phyloP scores from a whole-genome alignment of 2,797 vertebrate genomes.

The Gephyroberyx darwinii region DNA sequence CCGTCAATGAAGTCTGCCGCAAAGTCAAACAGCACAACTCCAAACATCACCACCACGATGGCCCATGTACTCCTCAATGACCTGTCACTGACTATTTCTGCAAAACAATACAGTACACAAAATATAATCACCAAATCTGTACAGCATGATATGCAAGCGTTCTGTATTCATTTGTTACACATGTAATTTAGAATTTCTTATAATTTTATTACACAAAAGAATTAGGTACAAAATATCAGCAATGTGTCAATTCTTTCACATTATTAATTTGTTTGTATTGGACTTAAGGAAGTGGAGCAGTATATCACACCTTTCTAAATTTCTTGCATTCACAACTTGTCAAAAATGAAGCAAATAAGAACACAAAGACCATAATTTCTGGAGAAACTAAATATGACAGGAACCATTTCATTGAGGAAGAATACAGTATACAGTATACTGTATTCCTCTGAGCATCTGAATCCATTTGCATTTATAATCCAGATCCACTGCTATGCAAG shows the following conservation, averaged over 20 bases:
- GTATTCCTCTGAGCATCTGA: too few relatives aligned
- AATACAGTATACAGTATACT: too few relatives aligned
- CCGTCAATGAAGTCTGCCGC: slow-evolving; percentile 98
- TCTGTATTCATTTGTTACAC: not conserved
- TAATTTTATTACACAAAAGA: not conserved
- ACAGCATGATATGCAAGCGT: not conserved
- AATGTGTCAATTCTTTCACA: too few relatives aligned
- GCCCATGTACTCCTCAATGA: slow-evolving; percentile 81
- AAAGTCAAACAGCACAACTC: slow-evolving; percentile 97
- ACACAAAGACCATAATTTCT: too few relatives aligned
- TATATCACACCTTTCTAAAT: too few relatives aligned
- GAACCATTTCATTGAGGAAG: too few relatives aligned
- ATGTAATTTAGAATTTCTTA: not conserved
- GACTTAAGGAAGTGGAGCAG: too few relatives aligned
- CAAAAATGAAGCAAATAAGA: too few relatives aligned
- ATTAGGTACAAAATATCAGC: not conserved
- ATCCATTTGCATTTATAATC: too few relatives aligned
- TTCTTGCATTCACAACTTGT: too few relatives aligned
- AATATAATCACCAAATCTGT: not conserved
- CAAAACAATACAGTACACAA: slow-evolving; percentile 29
- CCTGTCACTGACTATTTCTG: slow-evolving; percentile 82
- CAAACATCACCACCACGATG: slow-evolving; percentile 92
- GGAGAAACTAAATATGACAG: too few relatives aligned
- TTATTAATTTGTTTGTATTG: not conserved
- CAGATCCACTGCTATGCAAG: too few relatives aligned